phyloP scores from a whole-genome alignment of 2,888 invertebrate species.

The Drosophila nr. perissopoda region DNA sequence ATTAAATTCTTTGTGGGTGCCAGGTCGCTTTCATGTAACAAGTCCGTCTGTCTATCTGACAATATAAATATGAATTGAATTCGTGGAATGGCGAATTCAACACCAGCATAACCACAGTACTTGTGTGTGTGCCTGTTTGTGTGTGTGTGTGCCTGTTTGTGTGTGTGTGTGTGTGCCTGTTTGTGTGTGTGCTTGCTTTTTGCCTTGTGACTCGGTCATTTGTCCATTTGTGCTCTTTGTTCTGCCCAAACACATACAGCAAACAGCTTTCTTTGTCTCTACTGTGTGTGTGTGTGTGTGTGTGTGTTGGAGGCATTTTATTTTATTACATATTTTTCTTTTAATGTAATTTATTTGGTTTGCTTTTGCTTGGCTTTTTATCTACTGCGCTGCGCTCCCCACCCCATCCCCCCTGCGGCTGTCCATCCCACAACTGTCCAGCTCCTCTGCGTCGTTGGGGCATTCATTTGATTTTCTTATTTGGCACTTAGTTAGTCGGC shows the following conservation, averaged over 20 bases:
- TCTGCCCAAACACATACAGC: conserved; percentile 5
- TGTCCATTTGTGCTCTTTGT: conserved; percentile 50
- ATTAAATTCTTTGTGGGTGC: conserved; percentile 19
- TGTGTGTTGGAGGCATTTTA: conserved; percentile 48
- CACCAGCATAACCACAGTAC: background rate
- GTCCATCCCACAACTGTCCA: background rate
- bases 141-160: background rate
- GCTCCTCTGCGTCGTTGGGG: conserved; percentile 2
- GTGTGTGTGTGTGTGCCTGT: too few relatives aligned
- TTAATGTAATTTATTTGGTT: conserved; percentile 78
- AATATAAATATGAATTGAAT: conserved; percentile 29
- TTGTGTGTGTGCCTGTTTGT: background rate
- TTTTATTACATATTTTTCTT: conserved; percentile 77
- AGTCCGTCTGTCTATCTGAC: conserved; percentile 4
- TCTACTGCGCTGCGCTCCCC: conserved; percentile 18
- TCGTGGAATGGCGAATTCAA: conserved; percentile 12
- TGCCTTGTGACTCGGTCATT: conserved; percentile 43
- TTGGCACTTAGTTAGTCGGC: conserved; percentile 68
- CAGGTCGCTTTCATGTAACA: conserved; percentile 12
- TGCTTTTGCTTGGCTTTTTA: conserved; percentile 48
- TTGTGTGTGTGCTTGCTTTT: conserved; percentile 2
- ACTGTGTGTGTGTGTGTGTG: conserved; percentile 16
- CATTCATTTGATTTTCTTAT: conserved; percentile 72
- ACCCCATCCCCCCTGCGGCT: background rate
- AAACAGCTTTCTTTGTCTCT: conserved; percentile 6